Percentiles rank a stretch among this genome's conserved stretches.
Evolutionary conservation across 2,113 vertebrate species (phyloP).

Genomic region (Cinclus cinclus): DNA sequence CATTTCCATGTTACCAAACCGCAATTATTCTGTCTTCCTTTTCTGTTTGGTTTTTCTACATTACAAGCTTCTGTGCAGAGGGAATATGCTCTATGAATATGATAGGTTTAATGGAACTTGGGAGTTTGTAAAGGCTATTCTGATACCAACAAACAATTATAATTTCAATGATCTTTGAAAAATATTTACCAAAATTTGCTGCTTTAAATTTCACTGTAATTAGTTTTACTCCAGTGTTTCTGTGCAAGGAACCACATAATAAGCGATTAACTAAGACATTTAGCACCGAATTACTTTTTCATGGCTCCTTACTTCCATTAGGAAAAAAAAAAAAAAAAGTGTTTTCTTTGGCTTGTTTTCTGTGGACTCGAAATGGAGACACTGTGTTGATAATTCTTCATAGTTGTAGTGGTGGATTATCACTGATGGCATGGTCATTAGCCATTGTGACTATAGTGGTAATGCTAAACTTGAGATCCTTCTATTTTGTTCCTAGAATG

Average conservation of each 20-base stretch:
- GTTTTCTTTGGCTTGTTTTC: background rate
- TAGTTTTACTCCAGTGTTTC: background rate
- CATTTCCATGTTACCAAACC: background rate
- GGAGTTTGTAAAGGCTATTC: background rate
- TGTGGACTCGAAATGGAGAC: background rate
- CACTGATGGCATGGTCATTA: background rate
- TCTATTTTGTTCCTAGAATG: background rate
- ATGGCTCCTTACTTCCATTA: background rate
- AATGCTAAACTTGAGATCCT: background rate
- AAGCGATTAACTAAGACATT: background rate
- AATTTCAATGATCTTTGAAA: background rate
- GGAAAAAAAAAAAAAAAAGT: background rate
- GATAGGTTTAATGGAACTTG: background rate
- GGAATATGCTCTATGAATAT: background rate
- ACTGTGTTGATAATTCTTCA: background rate
- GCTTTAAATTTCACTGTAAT: background rate
- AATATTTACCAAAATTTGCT: background rate
- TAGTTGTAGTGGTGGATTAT: background rate
- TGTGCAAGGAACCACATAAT: background rate
- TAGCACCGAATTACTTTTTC: background rate
- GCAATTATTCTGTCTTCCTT: background rate
- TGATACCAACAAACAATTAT: background rate
- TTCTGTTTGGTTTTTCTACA: background rate
- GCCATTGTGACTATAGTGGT: background rate
- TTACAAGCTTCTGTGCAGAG: background rate